A percentile compares a stretch with the other conserved stretches of the same genome.
These are phyloP conservation scores for Macroglossus sobrinus DNA, from an alignment of 2,113 vertebrate species.

Conservation along the genomic window DNA sequence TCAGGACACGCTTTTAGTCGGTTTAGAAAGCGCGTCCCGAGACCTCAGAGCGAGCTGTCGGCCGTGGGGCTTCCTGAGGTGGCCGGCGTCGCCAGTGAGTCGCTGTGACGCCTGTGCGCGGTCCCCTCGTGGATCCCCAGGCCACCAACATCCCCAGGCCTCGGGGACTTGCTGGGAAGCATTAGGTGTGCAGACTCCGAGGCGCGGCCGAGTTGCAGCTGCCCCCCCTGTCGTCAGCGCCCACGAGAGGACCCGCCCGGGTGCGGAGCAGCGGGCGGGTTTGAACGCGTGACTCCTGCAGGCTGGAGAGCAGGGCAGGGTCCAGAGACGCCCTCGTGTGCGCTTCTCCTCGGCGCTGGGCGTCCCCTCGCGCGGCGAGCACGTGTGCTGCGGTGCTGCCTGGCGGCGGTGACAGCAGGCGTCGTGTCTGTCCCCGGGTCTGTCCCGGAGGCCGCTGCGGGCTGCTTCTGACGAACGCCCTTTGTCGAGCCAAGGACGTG, in stretches of 20 bases:
- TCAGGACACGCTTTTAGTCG: background rate
- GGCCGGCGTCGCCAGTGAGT: background rate
- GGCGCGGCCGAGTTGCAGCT: too few species aligned
- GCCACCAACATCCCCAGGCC: background rate
- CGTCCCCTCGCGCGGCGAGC: background rate
- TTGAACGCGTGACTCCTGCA: background rate
- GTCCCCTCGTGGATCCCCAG: background rate
- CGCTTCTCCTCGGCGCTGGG: too few species aligned
- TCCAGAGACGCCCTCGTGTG: background rate
- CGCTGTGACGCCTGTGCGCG: background rate
- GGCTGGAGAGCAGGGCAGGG: background rate
- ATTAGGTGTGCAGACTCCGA: background rate
- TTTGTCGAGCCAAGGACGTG: background rate
- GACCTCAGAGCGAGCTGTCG: background rate
- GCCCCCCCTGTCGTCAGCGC: background rate
- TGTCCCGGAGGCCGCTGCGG: background rate
- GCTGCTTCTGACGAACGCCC: background rate
- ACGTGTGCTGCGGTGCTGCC: background rate
- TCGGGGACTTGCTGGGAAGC: background rate
- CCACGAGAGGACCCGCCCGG: background rate
- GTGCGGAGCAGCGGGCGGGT: background rate
- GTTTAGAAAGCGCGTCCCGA: background rate
- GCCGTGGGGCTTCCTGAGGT: too few species aligned
- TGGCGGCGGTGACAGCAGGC: too few species aligned
- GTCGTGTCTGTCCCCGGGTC: background rate